phyloP scores from a whole-genome alignment of 2,888 invertebrate genomes.

The Tanypteryx hageni region DNA sequence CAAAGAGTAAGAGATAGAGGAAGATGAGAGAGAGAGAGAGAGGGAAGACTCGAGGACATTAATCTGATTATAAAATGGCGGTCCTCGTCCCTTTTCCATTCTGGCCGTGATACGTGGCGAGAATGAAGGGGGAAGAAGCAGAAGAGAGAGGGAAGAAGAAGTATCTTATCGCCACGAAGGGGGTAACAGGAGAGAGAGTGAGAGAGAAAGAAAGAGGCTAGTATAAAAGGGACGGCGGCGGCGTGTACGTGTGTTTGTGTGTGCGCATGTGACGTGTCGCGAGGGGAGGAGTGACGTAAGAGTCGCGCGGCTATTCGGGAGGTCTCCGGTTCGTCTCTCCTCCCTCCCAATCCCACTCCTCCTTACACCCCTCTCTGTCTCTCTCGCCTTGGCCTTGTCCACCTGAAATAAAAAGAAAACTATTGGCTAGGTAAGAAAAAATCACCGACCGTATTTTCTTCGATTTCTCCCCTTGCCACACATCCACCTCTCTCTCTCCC shows the following conservation, averaged over 20 bases:
- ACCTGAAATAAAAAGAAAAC: not conserved
- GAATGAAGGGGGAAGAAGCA: not conserved
- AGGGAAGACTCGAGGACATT: not conserved
- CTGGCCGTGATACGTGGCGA: not conserved
- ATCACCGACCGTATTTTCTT: not conserved
- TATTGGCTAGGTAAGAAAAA: not conserved
- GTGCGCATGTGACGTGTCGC: constrained; percentile 9
- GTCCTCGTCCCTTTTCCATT: not conserved
- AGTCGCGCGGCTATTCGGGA: not conserved
- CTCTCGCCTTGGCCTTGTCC: constrained; percentile 16
- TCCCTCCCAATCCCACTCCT: not conserved
- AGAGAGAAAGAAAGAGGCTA: not conserved
- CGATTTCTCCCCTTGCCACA: not conserved
- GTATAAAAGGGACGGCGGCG: not conserved
- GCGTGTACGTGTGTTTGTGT: not conserved
- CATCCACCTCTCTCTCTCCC: not conserved
- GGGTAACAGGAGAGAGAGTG: not conserved
- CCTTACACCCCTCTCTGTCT: not conserved
- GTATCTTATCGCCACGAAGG: too few relatives aligned
- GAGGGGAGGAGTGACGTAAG: not conserved
- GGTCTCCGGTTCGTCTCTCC: not conserved
- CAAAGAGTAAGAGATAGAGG: not conserved
- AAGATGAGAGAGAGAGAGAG: not conserved
- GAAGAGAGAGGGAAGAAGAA: not conserved
- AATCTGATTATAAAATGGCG: not conserved